Evolutionary conservation across 1,140 invertebrate genomes (phyloP).

Genomic region (Halesus radiatus): DNA sequence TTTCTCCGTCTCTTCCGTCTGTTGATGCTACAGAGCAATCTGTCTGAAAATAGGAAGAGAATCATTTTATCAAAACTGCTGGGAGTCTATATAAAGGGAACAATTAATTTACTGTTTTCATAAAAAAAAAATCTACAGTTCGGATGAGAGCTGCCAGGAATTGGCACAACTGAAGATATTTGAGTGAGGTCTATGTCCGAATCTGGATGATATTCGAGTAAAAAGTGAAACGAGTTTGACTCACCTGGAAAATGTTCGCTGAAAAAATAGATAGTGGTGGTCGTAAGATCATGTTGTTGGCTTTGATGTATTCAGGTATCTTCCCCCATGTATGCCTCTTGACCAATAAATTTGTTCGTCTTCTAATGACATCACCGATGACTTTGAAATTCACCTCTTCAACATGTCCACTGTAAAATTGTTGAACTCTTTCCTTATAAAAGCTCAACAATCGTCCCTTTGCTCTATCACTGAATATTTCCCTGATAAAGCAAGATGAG

Average conservation of each 20-base stretch:
- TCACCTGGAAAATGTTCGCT: conserved; percentile 83
- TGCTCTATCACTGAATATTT: conserved; percentile 82
- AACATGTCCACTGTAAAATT: conserved; percentile 87
- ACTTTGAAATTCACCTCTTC: conserved; percentile 87
- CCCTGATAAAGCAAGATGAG: conserved; percentile 81
- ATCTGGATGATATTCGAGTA: background rate
- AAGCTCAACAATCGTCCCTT: conserved; percentile 86
- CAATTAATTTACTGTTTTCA: background rate
- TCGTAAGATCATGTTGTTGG: conserved; percentile 77
- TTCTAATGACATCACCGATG: conserved; percentile 81
- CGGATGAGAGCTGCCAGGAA: too few relatives aligned
- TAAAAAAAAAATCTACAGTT: too few relatives aligned
- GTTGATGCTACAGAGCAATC: conserved; percentile 80
- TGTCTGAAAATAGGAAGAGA: conserved; percentile 71
- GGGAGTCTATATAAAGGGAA: background rate
- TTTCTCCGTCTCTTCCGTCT: conserved; percentile 82
- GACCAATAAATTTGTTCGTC: conserved; percentile 83
- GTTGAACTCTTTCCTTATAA: conserved; percentile 87
- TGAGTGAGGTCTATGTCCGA: too few relatives aligned
- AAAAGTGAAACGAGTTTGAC: background rate
- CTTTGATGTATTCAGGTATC: conserved; percentile 82
- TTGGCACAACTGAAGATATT: too few relatives aligned
- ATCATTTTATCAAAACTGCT: background rate
- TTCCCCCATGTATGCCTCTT: conserved; percentile 84
- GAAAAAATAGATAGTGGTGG: conserved; percentile 83